These are phyloP conservation scores for Macroglossus sobrinus DNA, from an alignment of 2,113 vertebrate genomes.

Conservation along the genomic window DNA sequence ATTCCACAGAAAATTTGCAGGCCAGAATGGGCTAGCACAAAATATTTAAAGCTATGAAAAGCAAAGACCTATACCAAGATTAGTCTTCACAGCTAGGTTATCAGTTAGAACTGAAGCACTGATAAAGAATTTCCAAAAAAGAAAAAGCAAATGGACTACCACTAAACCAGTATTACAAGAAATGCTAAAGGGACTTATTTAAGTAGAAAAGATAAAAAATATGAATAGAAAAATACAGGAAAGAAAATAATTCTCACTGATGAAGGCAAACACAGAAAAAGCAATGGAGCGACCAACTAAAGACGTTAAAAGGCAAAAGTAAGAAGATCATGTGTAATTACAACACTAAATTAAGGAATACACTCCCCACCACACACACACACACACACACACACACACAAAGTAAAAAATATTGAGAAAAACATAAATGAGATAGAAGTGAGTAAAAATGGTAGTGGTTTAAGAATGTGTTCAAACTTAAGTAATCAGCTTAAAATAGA, in stretches of 20 bases:
- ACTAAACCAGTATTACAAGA: not conserved
- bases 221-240: not conserved
- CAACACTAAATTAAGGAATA: not conserved
- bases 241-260: not conserved
- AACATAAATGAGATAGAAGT: not conserved
- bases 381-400: not conserved
- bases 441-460: not conserved
- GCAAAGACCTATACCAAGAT: not conserved
- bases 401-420: not conserved
- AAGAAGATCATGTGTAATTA: not conserved
- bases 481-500: not conserved
- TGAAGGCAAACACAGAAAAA: not conserved
- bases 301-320: not conserved
- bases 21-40: not conserved
- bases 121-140: not conserved
- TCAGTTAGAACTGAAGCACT: not conserved
- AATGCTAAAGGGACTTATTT: not conserved
- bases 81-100: not conserved
- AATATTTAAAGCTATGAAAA: not conserved
- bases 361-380: too few relatives aligned
- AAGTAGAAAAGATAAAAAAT: not conserved
- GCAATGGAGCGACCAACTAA: not conserved
- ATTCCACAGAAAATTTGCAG: not conserved
- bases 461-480: not conserved
- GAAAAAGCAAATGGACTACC: not conserved